Conservation (phyloP, 2,113 vertebrate species). For the Furnarius figulus region DNA sequence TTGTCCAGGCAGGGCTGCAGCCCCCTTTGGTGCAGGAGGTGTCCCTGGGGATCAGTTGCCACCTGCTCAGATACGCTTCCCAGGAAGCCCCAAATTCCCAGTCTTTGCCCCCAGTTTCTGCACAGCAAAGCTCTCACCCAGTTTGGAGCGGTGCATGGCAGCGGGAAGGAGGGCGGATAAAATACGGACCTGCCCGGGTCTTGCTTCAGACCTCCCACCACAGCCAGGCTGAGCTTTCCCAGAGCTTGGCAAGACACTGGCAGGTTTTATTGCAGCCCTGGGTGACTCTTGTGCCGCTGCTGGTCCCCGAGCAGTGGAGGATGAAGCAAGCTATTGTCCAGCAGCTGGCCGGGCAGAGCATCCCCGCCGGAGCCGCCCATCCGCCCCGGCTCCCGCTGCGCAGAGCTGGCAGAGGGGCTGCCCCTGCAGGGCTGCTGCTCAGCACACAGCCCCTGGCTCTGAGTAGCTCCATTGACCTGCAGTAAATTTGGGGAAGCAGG, state of each 20-base stretch:
- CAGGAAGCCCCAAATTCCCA: neutral
- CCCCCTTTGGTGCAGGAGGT: neutral
- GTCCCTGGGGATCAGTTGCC: neutral
- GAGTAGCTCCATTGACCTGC: conserved; percentile 24
- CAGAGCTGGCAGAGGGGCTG: neutral
- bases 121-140: accelerated
- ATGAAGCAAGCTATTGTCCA: conserved; percentile 53
- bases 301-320: neutral
- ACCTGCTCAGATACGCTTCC: neutral
- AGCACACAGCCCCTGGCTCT: neutral
- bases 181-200: neutral
- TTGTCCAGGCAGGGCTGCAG: neutral
- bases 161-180: neutral
- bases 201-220: conserved; percentile 34
- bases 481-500: neutral
- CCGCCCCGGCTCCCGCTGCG: neutral
- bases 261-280: neutral
- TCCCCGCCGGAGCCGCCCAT: conserved; percentile 28
- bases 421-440: neutral
- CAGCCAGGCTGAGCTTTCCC: neutral
- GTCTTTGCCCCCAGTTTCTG: accelerated
- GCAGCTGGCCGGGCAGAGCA: neutral
- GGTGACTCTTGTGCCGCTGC: neutral
- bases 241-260: neutral
- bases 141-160: accelerated